Base-by-base conservation (phyloP, 2,797 vertebrate species). In the Ptychobarbus kaznakovi region DNA sequence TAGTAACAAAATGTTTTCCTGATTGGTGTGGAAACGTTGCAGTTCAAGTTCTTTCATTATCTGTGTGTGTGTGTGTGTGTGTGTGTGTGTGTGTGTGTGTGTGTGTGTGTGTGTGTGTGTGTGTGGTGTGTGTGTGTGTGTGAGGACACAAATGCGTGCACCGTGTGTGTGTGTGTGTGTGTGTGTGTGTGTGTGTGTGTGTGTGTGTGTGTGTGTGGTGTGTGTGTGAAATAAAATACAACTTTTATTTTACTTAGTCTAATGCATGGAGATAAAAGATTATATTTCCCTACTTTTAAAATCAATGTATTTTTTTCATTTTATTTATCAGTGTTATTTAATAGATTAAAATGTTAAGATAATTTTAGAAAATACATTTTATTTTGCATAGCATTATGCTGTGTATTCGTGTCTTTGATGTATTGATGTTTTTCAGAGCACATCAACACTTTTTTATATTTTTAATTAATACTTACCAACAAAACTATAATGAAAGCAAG, bases 1-100 rank as follows among this genome's bases (percentile, higher is more conserved):
- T 75, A 76, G 85, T 25, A 44, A 76, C 70, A 53, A 53, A 40
- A 75, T 86, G 78, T 81, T 76, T 86, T 53, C 32, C 53, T 70
- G 58, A 53, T 25, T 65, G 42, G 58, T 18, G 25, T 77, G 75
- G 35, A 46, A 46, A 65, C 8, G 8, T 49, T 74, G 68, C 20
- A 42, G 40, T 40, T 70, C 38, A 76, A 25, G 58, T 15, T 42
- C 11, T 75, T 65, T 74, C 7, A 38, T 74, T 16, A 25, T 35
- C 1, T 35, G 18, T 35, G 53, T 51, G 70, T 28, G 32, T 32
- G 32, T 32, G 32, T 3, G 32, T 32, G 32, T 2, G 32, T 32
- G 32, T 3, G 32, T 32, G 32, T 0, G 32, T 32, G 32, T 0
- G 32, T 32, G 32, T 32, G 32, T 32, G 32, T 32, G 32, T 32